Base-by-base conservation (phyloP, 37 sponge, comb jelly and placozoan species). In the Aphrocallistes beatrix region DNA sequence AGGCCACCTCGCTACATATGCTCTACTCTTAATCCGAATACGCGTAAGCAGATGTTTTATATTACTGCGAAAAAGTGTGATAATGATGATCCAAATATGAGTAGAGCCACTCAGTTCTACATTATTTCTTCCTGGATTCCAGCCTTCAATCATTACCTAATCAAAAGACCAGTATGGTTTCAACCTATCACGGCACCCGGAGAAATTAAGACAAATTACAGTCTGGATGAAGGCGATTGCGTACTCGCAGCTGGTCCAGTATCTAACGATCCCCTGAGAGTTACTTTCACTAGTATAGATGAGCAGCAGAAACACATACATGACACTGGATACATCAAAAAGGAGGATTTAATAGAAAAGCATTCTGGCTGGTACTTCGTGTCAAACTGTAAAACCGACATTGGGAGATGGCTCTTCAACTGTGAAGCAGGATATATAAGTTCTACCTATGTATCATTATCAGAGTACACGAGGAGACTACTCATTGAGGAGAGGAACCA, bases 371-470 rank as follows among this genome's bases (percentile, higher is more conserved):
- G 81, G 81, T 75, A 75, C 81, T 21, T 10, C 25, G 25, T 75
- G 9, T 75, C 81, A 9, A 75, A 34, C 25, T 75, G 81, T 23
- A 75, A 34, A 75, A 75, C 81, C 10, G 81, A 75, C 28, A 25
- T 75, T 30, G 81, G 25, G 25, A 75, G 81, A 21, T 75, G 81
- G 81, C 25, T 25, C 32, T 75, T 23, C 25, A 23, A 10, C 25
- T 75, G 81, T 75, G 81, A 75, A 75, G 25, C 23, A 30, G 81
- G 81, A 75, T 75, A 75, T 75, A 34, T 75, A 9, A 75, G 81
- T 75, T 75, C 81, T 21, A 10, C 19, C 28, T 75, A 75, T 75
- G 81, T 75, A 10, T 30, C 23, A 25, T 75, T 75, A 23, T 9
- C 25, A 23, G 81, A 75, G 81, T 75, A 75, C 81, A 30, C 81